Conservation (phyloP, 2,888 invertebrate species). For the Oxycera nigricornis region DNA sequence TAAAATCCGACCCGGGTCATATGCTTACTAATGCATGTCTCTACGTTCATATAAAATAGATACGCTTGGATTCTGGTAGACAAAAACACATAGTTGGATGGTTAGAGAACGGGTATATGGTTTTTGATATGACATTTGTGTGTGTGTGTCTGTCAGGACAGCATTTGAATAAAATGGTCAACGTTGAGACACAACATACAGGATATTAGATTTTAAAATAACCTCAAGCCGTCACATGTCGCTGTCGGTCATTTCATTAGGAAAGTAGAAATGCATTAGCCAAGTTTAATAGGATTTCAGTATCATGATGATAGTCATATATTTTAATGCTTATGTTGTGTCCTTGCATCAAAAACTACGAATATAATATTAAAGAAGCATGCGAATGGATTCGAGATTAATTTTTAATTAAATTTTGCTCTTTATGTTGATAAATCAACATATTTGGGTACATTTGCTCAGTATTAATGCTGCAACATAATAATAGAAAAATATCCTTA, state of each 20-base stretch:
- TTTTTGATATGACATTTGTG: not conserved
- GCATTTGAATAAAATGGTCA: constrained; percentile 13
- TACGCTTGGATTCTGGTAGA: not conserved
- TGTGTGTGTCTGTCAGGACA: not conserved
- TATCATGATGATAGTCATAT: too few relatives aligned
- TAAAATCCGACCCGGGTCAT: constrained; percentile 21
- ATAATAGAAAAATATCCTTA: too few relatives aligned
- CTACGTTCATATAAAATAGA: not conserved
- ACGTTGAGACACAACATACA: constrained; percentile 5
- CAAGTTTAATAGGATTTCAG: not conserved
- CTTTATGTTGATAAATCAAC: too few relatives aligned
- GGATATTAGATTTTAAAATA: constrained; percentile 20
- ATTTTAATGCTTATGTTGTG: too few relatives aligned
- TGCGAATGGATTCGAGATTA: too few relatives aligned
- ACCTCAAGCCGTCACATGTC: not conserved
- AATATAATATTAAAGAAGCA: too few relatives aligned
- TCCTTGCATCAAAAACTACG: too few relatives aligned
- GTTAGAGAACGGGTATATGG: not conserved
- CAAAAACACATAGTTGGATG: not conserved
- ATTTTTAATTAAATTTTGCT: too few relatives aligned
- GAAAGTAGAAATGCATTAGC: not conserved
- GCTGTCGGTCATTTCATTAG: not conserved
- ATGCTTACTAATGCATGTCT: not conserved
- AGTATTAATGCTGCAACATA: too few relatives aligned
- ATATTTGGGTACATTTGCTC: too few relatives aligned